phyloP scores from a whole-genome alignment of 2,888 invertebrate species.

The Iselma pallidipennis region DNA sequence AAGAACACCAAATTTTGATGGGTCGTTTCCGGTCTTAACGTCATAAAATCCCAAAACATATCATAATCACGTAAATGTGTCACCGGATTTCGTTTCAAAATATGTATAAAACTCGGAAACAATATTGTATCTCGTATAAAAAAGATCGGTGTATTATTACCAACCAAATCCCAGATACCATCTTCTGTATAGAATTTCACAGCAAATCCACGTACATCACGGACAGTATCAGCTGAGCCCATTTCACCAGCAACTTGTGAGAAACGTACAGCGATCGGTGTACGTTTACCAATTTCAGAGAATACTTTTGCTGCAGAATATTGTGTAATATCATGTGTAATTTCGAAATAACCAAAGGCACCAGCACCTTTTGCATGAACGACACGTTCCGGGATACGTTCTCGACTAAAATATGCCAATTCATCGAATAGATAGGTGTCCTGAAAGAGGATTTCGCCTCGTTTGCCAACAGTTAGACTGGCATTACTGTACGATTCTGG shows the following conservation, averaged over 20 bases:
- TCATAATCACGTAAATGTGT: conserved; percentile 90
- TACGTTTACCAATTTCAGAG: conserved; percentile 74
- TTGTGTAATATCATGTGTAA: conserved; percentile 81
- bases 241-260: conserved; percentile 88
- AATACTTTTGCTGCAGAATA: conserved; percentile 82
- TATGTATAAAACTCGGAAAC: conserved; percentile 95
- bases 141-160: conserved; percentile 91
- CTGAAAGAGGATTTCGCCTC: conserved; percentile 85
- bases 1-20: conserved; percentile 89
- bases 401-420: conserved; percentile 82
- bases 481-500: conserved; percentile 81
- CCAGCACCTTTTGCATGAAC: conserved; percentile 96
- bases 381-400: conserved; percentile 94
- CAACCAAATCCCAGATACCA: conserved; percentile 92
- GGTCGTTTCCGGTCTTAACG: conserved; percentile 81
- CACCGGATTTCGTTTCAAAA: conserved; percentile 93
- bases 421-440: conserved; percentile 81
- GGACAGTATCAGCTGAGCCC: conserved; percentile 87
- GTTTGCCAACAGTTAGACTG: conserved; percentile 80
- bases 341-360: conserved; percentile 84
- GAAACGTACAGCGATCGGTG: conserved; percentile 76
- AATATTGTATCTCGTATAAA: conserved; percentile 87
- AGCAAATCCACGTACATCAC: conserved; percentile 92
- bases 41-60: conserved; percentile 96
- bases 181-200: conserved; percentile 93